Evolutionary conservation across 1,140 invertebrate species (phyloP).

Genomic region (Penaeus vannamei): DNA sequence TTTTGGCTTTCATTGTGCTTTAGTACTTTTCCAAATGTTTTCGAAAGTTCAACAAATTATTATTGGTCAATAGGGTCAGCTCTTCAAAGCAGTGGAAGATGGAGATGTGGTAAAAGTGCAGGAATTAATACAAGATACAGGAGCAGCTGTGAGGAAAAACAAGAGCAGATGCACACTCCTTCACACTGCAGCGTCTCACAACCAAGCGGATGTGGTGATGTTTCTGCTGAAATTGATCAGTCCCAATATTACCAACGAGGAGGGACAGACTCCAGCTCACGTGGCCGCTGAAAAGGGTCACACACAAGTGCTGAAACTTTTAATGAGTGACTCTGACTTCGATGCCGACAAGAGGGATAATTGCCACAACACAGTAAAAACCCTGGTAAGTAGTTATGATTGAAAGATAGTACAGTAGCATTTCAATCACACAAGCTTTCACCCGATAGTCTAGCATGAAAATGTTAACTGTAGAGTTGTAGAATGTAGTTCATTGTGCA

Average conservation of each 20-base stretch:
- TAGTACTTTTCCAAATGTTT: too few relatives aligned
- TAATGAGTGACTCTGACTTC: slow-evolving; percentile 39
- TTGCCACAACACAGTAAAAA: background rate
- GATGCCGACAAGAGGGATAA: slow-evolving; percentile 30
- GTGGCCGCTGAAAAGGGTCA: slow-evolving; percentile 50
- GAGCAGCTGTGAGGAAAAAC: background rate
- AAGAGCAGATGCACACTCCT: slow-evolving; percentile 44
- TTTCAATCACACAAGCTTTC: too few relatives aligned
- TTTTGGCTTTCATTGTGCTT: too few relatives aligned
- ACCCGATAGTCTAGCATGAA: too few relatives aligned
- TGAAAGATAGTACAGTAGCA: too few relatives aligned
- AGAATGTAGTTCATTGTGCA: too few relatives aligned
- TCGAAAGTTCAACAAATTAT: too few relatives aligned
- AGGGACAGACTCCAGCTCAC: slow-evolving; percentile 47
- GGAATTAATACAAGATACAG: slow-evolving; percentile 34
- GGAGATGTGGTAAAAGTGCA: slow-evolving; percentile 41
- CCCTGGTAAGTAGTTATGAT: too few relatives aligned
- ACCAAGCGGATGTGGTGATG: slow-evolving; percentile 39
- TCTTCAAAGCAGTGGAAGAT: slow-evolving; percentile 26
- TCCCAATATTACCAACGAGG: slow-evolving; percentile 51
- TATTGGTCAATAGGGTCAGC: background rate
- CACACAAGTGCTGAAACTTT: slow-evolving; percentile 40
- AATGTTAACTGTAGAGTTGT: too few relatives aligned
- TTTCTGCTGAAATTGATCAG: slow-evolving; percentile 45
- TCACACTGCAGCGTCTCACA: slow-evolving; percentile 20